Conservation (phyloP, 2,797 vertebrate genomes). For the Anisognathus igniventris region DNA sequence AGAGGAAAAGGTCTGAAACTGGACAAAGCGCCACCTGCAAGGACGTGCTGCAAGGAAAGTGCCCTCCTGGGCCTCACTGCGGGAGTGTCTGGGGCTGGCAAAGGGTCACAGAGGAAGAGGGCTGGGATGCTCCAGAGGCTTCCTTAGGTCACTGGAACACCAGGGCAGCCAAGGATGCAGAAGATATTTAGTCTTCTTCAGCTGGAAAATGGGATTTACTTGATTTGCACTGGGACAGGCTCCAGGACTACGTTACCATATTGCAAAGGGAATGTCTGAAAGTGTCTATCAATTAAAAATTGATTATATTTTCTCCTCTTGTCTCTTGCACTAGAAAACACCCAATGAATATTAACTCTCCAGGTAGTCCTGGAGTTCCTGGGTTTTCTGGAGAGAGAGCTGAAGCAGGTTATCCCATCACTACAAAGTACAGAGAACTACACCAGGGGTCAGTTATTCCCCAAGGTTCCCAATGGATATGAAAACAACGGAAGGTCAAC, state of each 20-base stretch:
- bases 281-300: background rate
- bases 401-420: background rate
- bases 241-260: background rate
- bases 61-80: background rate
- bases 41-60: background rate
- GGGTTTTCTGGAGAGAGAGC: background rate
- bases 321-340: background rate
- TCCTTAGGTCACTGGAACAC: background rate
- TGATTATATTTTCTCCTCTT: background rate
- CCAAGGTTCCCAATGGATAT: background rate
- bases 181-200: background rate
- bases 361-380: background rate
- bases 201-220: background rate
- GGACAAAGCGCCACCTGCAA: background rate
- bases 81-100: background rate
- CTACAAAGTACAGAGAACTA: background rate
- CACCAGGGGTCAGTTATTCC: background rate
- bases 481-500: slow-evolving; percentile 3
- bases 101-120: background rate
- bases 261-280: background rate
- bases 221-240: background rate
- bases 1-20: background rate
- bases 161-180: background rate
- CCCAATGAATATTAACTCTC: background rate
- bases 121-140: background rate